These are phyloP conservation scores for Lottia gigantea DNA, from an alignment of 2,888 invertebrate species.

Conservation along the genomic window DNA sequence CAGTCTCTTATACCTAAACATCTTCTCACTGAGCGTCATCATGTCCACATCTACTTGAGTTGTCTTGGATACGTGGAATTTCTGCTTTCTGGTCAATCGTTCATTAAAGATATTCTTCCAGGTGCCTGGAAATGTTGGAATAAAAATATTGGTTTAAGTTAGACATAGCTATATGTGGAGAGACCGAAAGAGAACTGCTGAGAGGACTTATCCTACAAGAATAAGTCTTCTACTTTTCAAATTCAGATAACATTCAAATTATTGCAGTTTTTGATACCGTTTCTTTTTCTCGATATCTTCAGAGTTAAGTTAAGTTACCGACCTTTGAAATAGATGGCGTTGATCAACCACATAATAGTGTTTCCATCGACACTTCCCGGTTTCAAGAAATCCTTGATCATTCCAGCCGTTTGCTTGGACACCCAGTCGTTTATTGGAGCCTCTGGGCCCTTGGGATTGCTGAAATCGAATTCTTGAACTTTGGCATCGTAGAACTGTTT, in stretches of 20 bases:
- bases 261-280: no score
- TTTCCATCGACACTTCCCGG: conserved; percentile 64
- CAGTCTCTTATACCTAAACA: not conserved
- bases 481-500: conserved; percentile 31
- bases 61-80: not conserved
- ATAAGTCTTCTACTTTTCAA: no score
- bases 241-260: no score
- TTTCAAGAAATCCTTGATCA: conserved; percentile 81
- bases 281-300: no score
- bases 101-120: not conserved
- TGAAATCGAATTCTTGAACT: conserved; percentile 21
- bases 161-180: no score
- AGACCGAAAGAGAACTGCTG: no score
- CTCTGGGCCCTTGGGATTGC: conserved; percentile 57
- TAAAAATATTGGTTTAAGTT: no score
- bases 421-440: conserved; percentile 83
- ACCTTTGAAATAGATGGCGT: conserved; percentile 69
- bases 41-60: conserved; percentile 5
- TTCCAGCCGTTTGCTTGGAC: conserved; percentile 80
- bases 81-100: conserved; percentile 10
- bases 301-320: no score
- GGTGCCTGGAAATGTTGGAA: conserved; percentile 72
- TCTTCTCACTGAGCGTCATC: conserved; percentile 7
- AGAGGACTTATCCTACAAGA: no score
- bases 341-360: conserved; percentile 65